Conservation (phyloP, 2,888 invertebrate species). For the Prostheceraeus crozeri region DNA sequence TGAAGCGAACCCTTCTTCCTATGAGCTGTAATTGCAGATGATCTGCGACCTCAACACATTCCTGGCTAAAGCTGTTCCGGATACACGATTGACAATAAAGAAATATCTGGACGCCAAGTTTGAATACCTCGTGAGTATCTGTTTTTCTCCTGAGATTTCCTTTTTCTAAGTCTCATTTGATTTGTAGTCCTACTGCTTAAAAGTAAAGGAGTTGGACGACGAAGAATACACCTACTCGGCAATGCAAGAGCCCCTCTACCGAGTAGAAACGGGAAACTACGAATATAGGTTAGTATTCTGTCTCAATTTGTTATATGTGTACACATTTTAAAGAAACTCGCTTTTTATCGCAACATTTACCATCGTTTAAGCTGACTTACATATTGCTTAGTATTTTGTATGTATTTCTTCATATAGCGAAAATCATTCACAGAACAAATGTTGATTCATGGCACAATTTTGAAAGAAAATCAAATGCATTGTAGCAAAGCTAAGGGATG, state of each 20-base stretch:
- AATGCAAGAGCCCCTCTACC: conserved; percentile 85
- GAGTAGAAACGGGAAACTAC: conserved; percentile 98
- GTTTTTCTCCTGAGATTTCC: conserved; percentile 19
- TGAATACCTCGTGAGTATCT: conserved; percentile 69
- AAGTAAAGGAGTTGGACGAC: conserved; percentile 99
- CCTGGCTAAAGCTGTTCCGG: conserved; percentile 88
- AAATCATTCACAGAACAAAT: no score
- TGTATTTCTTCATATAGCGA: no score
- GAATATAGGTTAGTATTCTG: conserved; percentile 85
- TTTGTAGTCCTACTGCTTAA: conserved; percentile 78
- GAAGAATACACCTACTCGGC: conserved; percentile 81
- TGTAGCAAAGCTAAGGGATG: no score
- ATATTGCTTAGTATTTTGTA: no score
- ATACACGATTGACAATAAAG: conserved; percentile 88
- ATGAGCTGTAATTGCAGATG: conserved; percentile 62
- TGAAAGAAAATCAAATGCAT: no score
- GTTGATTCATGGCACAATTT: no score
- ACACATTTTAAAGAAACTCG: no score
- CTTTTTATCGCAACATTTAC: no score
- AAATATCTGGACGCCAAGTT: conserved; percentile 98
- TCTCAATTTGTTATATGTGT: no score
- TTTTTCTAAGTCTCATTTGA: not conserved
- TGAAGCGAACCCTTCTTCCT: not conserved
- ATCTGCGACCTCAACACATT: conserved; percentile 89
- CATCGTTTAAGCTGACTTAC: no score